phyloP scores from a whole-genome alignment of 2,113 vertebrate genomes.

The Chelonoidis abingdonii region DNA sequence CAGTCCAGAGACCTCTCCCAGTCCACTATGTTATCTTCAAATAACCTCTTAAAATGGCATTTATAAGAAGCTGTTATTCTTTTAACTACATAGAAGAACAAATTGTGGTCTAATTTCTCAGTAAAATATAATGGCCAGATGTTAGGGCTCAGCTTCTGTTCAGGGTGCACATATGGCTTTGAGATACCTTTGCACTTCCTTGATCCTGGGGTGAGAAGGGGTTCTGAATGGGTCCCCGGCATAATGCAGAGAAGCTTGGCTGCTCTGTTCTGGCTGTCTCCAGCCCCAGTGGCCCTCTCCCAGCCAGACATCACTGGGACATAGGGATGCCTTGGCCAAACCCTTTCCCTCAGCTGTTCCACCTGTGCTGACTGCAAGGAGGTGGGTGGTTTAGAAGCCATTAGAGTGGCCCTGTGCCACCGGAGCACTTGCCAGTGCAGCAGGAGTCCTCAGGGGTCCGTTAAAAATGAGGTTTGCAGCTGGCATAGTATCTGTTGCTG shows the following conservation, averaged over 20 bases:
- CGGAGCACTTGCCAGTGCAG: neutral
- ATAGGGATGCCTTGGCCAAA: neutral
- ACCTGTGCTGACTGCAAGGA: neutral
- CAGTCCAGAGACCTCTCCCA: too few species aligned
- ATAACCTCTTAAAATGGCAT: neutral
- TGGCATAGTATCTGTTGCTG: neutral
- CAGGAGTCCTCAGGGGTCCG: neutral
- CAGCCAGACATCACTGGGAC: neutral
- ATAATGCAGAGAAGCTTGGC: neutral
- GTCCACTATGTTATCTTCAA: neutral
- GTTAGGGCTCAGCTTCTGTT: neutral
- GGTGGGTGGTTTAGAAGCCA: neutral
- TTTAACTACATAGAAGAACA: neutral
- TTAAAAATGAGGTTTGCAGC: neutral
- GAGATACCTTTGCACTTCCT: neutral
- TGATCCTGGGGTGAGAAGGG: neutral
- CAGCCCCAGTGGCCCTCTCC: neutral
- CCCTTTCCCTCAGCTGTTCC: neutral
- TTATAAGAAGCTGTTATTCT: neutral
- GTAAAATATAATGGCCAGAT: neutral
- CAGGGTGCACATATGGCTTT: rapidly evolving
- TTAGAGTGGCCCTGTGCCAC: neutral
- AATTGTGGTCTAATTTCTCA: neutral
- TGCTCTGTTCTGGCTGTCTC: neutral
- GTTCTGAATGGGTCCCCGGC: neutral